These are phyloP conservation scores for Dioctria rufipes DNA, from an alignment of 2,888 invertebrate species.

Conservation along the genomic window DNA sequence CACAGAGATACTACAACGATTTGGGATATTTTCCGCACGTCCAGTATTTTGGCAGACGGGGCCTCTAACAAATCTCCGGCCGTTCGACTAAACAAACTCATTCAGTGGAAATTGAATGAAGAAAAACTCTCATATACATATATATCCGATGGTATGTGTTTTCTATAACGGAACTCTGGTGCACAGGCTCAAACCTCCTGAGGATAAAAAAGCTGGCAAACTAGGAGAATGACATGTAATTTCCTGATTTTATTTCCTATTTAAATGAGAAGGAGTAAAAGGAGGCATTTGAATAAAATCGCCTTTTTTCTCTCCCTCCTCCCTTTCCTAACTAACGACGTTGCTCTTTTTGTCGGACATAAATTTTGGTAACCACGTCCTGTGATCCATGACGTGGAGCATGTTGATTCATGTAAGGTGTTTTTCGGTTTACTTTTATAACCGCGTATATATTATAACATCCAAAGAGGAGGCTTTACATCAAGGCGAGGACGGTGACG, in stretches of 20 bases:
- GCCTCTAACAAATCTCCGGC: conserved; percentile 25
- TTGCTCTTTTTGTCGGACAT: conserved; percentile 33
- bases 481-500: conserved; percentile 18
- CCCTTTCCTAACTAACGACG: neutral
- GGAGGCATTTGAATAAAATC: conserved; percentile 52
- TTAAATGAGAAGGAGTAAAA: conserved; percentile 57
- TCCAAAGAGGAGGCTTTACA: conserved; percentile 21
- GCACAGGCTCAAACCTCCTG: neutral
- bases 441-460: conserved; percentile 35
- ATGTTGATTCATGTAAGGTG: conserved; percentile 44
- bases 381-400: conserved; percentile 1
- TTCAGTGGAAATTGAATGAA: conserved; percentile 51
- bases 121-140: conserved; percentile 24
- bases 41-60: conserved; percentile 32
- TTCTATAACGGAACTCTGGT: neutral
- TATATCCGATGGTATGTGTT: neutral
- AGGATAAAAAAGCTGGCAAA: conserved; percentile 32
- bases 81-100: conserved; percentile 46
- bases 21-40: conserved; percentile 22
- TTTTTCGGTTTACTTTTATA: conserved; percentile 39
- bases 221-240: conserved; percentile 57
- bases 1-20: conserved; percentile 8
- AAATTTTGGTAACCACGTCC: conserved; percentile 51
- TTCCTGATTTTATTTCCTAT: conserved; percentile 58
- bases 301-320: neutral